These are phyloP conservation scores for Polypedilum pembai DNA, from an alignment of 1,140 invertebrate genomes.

Conservation along the genomic window DNA sequence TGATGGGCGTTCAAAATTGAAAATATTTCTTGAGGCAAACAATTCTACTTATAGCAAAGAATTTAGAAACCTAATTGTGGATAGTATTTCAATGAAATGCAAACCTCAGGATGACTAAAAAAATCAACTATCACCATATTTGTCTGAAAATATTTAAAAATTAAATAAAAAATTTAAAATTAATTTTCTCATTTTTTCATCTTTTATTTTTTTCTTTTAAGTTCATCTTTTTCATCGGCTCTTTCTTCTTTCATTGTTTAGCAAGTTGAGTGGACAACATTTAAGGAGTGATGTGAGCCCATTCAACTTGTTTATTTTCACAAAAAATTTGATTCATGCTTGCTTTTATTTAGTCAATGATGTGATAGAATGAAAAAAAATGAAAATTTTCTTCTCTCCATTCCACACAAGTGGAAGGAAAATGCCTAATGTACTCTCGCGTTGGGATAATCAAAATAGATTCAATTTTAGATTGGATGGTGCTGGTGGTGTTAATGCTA, in stretches of 20 bases:
- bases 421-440: too few species aligned
- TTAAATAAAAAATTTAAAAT: background rate
- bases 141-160: background rate
- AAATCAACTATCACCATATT: background rate
- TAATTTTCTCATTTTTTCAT: background rate
- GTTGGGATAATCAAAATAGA: too few species aligned
- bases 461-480: too few species aligned
- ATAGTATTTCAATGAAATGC: slow-evolving; percentile 31
- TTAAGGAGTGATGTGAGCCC: too few species aligned
- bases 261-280: too few species aligned
- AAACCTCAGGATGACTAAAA: background rate
- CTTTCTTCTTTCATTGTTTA: background rate
- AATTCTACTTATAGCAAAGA: slow-evolving; percentile 38
- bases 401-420: too few species aligned
- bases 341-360: background rate
- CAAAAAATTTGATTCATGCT: too few species aligned
- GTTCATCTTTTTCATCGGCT: background rate
- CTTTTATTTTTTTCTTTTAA: background rate
- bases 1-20: slow-evolving; percentile 35
- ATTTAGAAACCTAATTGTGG: slow-evolving; percentile 41
- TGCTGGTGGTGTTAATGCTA: too few species aligned
- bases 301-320: too few species aligned
- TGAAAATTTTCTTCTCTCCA: background rate
- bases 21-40: slow-evolving; percentile 39
- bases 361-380: background rate